phyloP scores from a whole-genome alignment of 2,888 invertebrate species.

The Sinopyrophorus schimmeli region DNA sequence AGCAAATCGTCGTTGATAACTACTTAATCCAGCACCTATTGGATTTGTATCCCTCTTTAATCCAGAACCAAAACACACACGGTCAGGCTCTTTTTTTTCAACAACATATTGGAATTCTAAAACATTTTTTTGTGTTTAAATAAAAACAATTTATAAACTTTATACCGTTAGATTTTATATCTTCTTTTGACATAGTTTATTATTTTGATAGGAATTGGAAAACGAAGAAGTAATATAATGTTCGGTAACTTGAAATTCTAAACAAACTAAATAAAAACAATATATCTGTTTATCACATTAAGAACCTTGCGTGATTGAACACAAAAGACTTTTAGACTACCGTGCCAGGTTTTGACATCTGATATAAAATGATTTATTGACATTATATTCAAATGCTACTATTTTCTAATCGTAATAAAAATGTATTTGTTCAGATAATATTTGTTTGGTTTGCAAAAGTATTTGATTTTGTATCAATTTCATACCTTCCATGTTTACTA shows the following conservation, averaged over 20 bases:
- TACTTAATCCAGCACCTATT: constrained; percentile 43
- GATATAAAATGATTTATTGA: constrained; percentile 26
- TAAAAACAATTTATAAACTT: neutral
- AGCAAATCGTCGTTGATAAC: constrained; percentile 41
- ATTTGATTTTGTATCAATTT: no score
- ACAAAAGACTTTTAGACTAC: constrained; percentile 10
- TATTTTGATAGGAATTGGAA: no score
- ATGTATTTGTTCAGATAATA: no score
- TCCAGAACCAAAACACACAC: constrained; percentile 49
- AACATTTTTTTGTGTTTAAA: neutral
- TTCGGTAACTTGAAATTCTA: no score
- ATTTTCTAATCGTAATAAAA: no score
- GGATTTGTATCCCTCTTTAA: constrained; percentile 42
- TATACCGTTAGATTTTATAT: neutral
- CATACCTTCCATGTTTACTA: no score
- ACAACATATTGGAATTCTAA: constrained; percentile 50
- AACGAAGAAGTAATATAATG: no score
- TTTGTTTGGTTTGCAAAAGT: no score
- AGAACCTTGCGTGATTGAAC: constrained; percentile 23
- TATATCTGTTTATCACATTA: no score
- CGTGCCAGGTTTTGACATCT: constrained; percentile 26
- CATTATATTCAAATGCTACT: no score
- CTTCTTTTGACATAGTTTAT: neutral
- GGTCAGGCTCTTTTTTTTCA: constrained; percentile 42
- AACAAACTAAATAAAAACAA: no score